phyloP scores from a whole-genome alignment of 2,888 invertebrate species.

The Synanthedon formicaeformis region DNA sequence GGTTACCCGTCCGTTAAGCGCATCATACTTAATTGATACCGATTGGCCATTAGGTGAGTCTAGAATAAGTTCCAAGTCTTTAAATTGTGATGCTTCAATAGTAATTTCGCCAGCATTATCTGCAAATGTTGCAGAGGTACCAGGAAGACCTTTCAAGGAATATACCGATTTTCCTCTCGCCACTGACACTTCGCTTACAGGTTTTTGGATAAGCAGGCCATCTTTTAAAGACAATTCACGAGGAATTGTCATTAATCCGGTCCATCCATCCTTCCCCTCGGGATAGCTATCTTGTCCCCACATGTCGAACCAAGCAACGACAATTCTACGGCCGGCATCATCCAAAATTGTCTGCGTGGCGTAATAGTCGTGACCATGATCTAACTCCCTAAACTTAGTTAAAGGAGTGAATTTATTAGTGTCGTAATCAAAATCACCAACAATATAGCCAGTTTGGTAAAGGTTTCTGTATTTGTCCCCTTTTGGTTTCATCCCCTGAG shows the following conservation, averaged over 20 bases:
- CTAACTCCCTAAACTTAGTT: slow-evolving; percentile 38
- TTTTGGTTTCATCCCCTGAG: slow-evolving; percentile 42
- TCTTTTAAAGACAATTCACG: slow-evolving; percentile 32
- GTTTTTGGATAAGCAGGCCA: slow-evolving; percentile 31
- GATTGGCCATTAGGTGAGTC: slow-evolving; percentile 17
- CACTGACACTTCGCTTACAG: slow-evolving; percentile 21
- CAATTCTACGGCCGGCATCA: slow-evolving; percentile 25
- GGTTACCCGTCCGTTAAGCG: slow-evolving; percentile 19
- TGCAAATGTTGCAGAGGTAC: slow-evolving; percentile 12
- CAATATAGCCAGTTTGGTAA: slow-evolving; percentile 52
- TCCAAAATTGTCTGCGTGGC: slow-evolving; percentile 50
- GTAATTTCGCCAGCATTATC: slow-evolving; percentile 38
- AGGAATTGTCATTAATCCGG: slow-evolving; percentile 50
- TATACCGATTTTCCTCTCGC: slow-evolving; percentile 17
- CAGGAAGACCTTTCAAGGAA: slow-evolving; percentile 15
- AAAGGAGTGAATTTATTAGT: slow-evolving; percentile 26
- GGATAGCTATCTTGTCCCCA: slow-evolving; percentile 46
- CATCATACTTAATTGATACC: slow-evolving; percentile 32
- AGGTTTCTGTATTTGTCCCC: slow-evolving; percentile 45
- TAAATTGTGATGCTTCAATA: slow-evolving; percentile 14
- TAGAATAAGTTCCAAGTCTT: slow-evolving; percentile 26
- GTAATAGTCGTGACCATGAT: slow-evolving; percentile 55
- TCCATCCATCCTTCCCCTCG: slow-evolving; percentile 42
- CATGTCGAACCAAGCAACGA: slow-evolving; percentile 56
- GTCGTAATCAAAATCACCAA: slow-evolving; percentile 46